phyloP scores from a whole-genome alignment of 92 coral and sea anemone species.

The Paramuricea clavata region DNA sequence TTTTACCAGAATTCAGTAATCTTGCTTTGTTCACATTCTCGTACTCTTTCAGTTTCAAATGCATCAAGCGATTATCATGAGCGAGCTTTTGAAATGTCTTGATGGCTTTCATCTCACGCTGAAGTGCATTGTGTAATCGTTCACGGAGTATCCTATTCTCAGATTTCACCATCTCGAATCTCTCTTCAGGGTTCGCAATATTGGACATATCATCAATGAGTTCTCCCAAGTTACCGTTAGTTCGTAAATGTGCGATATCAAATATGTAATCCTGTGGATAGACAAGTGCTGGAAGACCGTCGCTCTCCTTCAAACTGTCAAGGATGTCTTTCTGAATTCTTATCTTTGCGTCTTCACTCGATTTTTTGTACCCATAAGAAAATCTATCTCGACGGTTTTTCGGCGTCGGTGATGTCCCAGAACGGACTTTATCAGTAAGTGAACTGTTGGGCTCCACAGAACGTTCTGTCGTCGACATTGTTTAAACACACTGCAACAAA shows the following conservation, averaged over 20 bases:
- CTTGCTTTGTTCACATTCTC: slow-evolving; percentile 71
- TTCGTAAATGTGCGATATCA: slow-evolving; percentile 51
- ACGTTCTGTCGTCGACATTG: slow-evolving; percentile 28
- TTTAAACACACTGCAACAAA: slow-evolving; percentile 19
- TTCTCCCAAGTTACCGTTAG: slow-evolving; percentile 50
- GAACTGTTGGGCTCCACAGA: slow-evolving; percentile 22
- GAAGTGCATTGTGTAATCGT: slow-evolving; percentile 94
- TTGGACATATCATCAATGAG: slow-evolving; percentile 50
- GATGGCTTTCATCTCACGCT: slow-evolving; percentile 96
- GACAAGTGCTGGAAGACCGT: slow-evolving; percentile 34
- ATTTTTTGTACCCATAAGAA: slow-evolving; percentile 30
- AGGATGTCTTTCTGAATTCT: slow-evolving; percentile 43
- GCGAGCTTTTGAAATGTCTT: slow-evolving; percentile 96
- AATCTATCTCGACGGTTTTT: slow-evolving; percentile 36
- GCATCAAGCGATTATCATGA: slow-evolving; percentile 93
- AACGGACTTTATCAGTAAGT: slow-evolving; percentile 34
- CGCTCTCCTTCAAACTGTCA: slow-evolving; percentile 50
- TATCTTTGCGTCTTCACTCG: slow-evolving; percentile 30
- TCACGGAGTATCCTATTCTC: slow-evolving; percentile 96
- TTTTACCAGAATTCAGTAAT: neutral
- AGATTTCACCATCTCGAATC: slow-evolving; percentile 79
- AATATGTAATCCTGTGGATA: slow-evolving; percentile 51
- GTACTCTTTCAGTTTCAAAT: slow-evolving; percentile 80
- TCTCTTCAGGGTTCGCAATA: slow-evolving; percentile 47
- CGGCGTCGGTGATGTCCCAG: slow-evolving; percentile 40